Base-by-base conservation (phyloP, 1,140 invertebrate genomes). In the Brachionus rubens region DNA sequence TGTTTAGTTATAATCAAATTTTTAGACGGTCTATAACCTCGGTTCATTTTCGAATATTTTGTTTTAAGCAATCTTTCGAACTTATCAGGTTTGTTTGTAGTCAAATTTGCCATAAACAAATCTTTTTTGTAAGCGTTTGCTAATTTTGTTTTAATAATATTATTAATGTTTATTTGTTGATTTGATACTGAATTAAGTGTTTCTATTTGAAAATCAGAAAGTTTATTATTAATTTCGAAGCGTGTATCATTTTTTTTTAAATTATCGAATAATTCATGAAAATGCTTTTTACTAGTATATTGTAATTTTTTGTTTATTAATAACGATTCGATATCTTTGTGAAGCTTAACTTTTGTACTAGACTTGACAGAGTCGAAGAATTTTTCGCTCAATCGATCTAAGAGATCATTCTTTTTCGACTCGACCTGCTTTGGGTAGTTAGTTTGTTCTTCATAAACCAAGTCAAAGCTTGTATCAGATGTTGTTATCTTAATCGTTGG, bases 91-190 rank as follows among this genome's bases (percentile, higher is more conserved):
- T 43, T 43, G 36, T 41, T 43, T 19, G 14, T 41, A 10, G 19
- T 41, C 26, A 10, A 10, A 65, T 65, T 36, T 7, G 36, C 24
- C 19, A 65, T 19, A 19, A 43, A 43, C 33, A 65, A 43, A 21
- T 65, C 41, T 65, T 65, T 65, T 9, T 24, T 65, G 41, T 65
- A 65, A n/a, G 59, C 59, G 4, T 65, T 43, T 43, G 59, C 33
- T 65, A 65, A 65, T 65, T 65, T 41, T 9, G 19, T 24, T 43
- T 65, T 65, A 0, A 65, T 65, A 43, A 65, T 24, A 26, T 12
- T 43, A 21, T n/a, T n/a, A 24, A 65, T 65, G 41, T 43, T 65
- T 21, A 21, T 43, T 21, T 43, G 19, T 30, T 36, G 10, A 7
- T 41, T 14, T 59, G 14, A n/a, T 16, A 33, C 36, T 36, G 16